These are phyloP conservation scores for Tragopan temminckii DNA, from an alignment of 2,797 vertebrate species.

Conservation along the genomic window DNA sequence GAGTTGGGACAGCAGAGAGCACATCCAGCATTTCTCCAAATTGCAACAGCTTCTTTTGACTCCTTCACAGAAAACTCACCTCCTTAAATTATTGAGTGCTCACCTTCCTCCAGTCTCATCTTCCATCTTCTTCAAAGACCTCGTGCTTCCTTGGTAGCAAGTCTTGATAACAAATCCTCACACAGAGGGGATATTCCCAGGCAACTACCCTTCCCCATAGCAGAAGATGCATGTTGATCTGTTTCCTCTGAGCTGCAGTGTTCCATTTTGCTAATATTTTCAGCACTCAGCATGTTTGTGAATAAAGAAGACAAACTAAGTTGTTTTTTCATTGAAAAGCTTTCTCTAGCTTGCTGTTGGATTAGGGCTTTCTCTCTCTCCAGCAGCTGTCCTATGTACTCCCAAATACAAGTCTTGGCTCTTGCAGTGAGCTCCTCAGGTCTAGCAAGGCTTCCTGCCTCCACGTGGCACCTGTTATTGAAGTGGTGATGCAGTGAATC, in stretches of 20 bases:
- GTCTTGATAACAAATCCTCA: too few relatives aligned
- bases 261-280: background rate
- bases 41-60: background rate
- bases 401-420: background rate
- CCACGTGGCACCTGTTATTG: background rate
- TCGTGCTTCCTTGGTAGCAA: background rate
- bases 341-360: background rate
- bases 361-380: background rate
- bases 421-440: background rate
- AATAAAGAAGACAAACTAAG: background rate
- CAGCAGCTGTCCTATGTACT: accelerated
- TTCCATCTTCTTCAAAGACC: background rate
- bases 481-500: accelerated
- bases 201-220: background rate
- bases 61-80: background rate
- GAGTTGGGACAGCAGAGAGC: background rate
- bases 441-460: background rate
- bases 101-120: background rate
- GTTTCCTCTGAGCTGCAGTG: background rate
- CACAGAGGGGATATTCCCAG: background rate
- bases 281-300: background rate
- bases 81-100: background rate
- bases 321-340: background rate
- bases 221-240: background rate
- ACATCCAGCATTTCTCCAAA: accelerated